Evolutionary conservation across 1,140 invertebrate species (phyloP), one percentile per base, ranked within the genome.

Genomic region (Coboldia fuscipes): DNA sequence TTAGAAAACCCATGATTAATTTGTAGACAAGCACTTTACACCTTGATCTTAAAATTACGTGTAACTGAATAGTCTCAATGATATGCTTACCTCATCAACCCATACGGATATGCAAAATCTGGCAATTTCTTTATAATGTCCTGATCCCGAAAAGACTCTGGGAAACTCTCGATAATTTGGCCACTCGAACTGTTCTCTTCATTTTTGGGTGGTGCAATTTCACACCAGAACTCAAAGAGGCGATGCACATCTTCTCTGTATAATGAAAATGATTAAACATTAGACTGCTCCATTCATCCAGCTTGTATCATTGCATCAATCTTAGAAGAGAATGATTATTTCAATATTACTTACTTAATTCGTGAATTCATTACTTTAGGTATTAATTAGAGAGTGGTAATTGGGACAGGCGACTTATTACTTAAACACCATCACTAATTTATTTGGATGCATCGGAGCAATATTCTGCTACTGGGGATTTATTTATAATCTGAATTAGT

Each of bases 31-130:
- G n/a, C n/a, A n/a, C n/a, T n/a, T n/a, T n/a, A n/a, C n/a, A n/a
- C n/a, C n/a, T n/a, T n/a, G n/a, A n/a, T n/a, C n/a, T n/a, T n/a
- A n/a, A n/a, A n/a, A n/a, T n/a, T n/a, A n/a, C n/a, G n/a, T n/a
- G n/a, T n/a, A n/a, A n/a, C n/a, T n/a, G n/a, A n/a, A n/a, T n/a
- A n/a, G n/a, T n/a, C n/a, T n/a, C n/a, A n/a, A n/a, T n/a, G n/a
- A n/a, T n/a, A n/a, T n/a, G n/a, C 62, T 58, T 62, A 81, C 78
- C 73, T 75, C 54, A 70, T 63, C 50, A 77, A 65, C 51, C 72
- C 66, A 56, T 78, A 84, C 26, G 81, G 81, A 59, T 78, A 84
- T 39, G 77, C 70, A 65, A 85, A 85, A 55, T 80, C 70, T 37
- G 78, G 74, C 41, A 84, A 74, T 41, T 70, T 68, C 50, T 71